These are phyloP conservation scores for Drosophila fulvimacula DNA, from an alignment of 2,888 invertebrate species.

Conservation along the genomic window DNA sequence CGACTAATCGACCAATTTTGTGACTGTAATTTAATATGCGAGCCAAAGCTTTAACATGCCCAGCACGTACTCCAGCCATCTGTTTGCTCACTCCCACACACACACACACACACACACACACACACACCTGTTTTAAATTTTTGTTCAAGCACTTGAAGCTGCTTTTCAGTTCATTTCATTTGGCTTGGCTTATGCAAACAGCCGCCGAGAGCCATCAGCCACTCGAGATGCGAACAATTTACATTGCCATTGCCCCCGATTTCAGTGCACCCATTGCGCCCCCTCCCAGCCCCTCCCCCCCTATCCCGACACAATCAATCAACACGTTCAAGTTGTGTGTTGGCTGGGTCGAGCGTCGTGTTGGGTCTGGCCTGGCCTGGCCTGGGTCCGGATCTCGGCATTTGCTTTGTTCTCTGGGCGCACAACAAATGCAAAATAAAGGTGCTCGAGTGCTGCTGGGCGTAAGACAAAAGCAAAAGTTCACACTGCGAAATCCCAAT, in stretches of 20 bases:
- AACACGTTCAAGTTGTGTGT: constrained; percentile 66
- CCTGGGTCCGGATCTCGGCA: constrained; percentile 30
- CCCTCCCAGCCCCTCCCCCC: not conserved
- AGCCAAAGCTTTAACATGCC: constrained; percentile 63
- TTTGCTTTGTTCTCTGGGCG: constrained; percentile 63
- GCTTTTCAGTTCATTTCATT: constrained; percentile 70
- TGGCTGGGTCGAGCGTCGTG: constrained; percentile 6
- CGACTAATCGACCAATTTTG: constrained; percentile 69
- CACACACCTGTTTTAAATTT: constrained; percentile 63
- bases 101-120: constrained; percentile 21
- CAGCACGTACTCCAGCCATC: constrained; percentile 61
- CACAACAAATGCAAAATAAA: constrained; percentile 76
- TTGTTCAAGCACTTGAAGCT: constrained; percentile 49
- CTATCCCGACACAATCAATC: constrained; percentile 69
- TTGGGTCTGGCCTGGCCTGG: not conserved
- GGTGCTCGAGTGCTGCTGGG: constrained; percentile 60
- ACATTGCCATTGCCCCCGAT: constrained; percentile 69
- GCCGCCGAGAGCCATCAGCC: constrained; percentile 44
- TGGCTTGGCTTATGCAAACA: constrained; percentile 75
- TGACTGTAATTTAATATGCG: constrained; percentile 76
- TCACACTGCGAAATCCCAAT: constrained; percentile 53
- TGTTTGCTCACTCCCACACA: constrained; percentile 34
- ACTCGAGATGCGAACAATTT: constrained; percentile 67
- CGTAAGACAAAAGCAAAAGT: constrained; percentile 62
- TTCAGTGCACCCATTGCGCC: constrained; percentile 36